phyloP scores from a whole-genome alignment of 2,113 vertebrate genomes.

The Anarhynchus alexandrinus region DNA sequence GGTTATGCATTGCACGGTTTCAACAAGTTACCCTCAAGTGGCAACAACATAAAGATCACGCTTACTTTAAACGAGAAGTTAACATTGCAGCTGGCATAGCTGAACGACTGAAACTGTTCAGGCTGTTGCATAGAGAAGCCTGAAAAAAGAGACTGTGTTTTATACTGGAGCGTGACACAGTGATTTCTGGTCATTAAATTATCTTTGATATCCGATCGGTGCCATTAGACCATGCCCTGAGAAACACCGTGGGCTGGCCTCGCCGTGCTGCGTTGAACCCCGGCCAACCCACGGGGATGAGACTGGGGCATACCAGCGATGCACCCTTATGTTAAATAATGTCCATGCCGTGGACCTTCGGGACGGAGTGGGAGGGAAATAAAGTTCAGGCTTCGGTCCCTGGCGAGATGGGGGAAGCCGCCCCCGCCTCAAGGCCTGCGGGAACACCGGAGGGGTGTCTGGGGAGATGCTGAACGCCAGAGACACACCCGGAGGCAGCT shows the following conservation, averaged over 20 bases:
- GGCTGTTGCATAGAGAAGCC: not conserved
- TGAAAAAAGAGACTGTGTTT: not conserved
- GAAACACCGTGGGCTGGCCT: not conserved
- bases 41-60: not conserved
- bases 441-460: accelerated
- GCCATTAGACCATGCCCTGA: not conserved
- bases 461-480: not conserved
- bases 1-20: accelerated
- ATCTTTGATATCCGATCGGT: not conserved
- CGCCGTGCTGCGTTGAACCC: accelerated
- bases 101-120: accelerated
- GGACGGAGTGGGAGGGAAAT: too few species aligned
- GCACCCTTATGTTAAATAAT: not conserved
- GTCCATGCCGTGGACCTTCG: not conserved
- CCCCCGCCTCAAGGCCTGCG: too few species aligned
- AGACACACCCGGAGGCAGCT: not conserved
- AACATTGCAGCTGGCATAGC: not conserved
- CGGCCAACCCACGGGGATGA: not conserved
- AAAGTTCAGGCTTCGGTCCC: accelerated
- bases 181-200: not conserved
- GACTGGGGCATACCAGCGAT: not conserved
- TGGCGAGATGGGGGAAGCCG: accelerated
- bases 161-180: not conserved
- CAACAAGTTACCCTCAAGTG: not conserved
- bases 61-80: not conserved